Percentiles rank a stretch among this genome's conserved stretches.
Conservation (phyloP, 2,888 invertebrate species). For the Thecocarcelia acutangulata region DNA sequence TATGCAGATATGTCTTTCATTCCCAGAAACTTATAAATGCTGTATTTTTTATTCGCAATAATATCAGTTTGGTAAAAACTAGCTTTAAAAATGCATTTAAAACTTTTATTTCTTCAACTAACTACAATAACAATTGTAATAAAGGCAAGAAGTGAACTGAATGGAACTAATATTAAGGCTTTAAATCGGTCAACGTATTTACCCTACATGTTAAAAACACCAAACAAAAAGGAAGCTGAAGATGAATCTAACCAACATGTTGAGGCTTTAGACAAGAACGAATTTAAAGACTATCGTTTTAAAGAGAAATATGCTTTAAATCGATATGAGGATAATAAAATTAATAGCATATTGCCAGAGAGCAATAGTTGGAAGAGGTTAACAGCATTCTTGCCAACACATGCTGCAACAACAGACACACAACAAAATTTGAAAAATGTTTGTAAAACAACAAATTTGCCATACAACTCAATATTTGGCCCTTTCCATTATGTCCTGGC, state of each 20-base stretch:
- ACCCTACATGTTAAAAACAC: no score
- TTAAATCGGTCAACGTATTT: no score
- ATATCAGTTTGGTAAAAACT: no score
- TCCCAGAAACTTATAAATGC: no score
- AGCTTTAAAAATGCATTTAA: no score
- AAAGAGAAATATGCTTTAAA: background rate
- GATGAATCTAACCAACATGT: no score
- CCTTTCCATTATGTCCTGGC: conserved; percentile 28
- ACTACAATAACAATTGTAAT: no score
- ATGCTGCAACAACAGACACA: background rate
- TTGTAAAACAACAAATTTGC: conserved; percentile 15
- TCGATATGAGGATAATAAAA: conserved; percentile 10
- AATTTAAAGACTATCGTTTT: background rate
- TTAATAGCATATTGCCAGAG: background rate
- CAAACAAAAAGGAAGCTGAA: no score
- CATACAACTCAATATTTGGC: background rate
- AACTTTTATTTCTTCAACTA: no score
- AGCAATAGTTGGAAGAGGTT: conserved; percentile 32
- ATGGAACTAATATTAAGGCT: background rate
- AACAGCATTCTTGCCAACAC: background rate
- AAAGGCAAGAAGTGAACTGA: no score
- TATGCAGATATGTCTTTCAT: no score
- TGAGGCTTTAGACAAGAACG: background rate
- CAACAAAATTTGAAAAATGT: background rate
- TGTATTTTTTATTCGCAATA: no score